A percentile compares a stretch with the other conserved stretches of the same genome.
phyloP scores from a whole-genome alignment of 1,140 invertebrate genomes.

The Melanaphis sacchari region DNA sequence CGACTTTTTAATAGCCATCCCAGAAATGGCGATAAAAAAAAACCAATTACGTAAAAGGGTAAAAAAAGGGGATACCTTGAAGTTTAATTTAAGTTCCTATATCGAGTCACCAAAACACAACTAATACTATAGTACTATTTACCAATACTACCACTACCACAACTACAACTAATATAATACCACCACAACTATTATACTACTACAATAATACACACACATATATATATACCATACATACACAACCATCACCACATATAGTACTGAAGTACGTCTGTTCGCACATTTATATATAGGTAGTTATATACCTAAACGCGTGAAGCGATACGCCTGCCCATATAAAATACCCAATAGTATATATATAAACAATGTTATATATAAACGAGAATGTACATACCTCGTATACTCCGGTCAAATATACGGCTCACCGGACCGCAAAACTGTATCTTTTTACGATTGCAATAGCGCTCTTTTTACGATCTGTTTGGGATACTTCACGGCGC shows the following conservation, averaged over 20 bases:
- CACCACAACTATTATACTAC: background rate
- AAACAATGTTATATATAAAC: background rate
- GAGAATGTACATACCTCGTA: background rate
- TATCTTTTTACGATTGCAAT: slow-evolving; percentile 44
- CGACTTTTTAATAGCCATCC: background rate
- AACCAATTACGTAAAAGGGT: slow-evolving; percentile 42
- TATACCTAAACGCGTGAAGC: background rate
- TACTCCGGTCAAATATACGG: background rate
- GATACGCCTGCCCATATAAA: background rate
- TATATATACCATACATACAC: background rate
- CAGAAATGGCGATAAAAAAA: slow-evolving; percentile 30
- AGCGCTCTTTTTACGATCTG: slow-evolving; percentile 33
- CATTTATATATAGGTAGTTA: background rate
- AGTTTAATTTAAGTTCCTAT: slow-evolving; percentile 1
- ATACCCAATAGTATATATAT: background rate
- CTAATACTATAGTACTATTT: background rate
- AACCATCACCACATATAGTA: background rate
- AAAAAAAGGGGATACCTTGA: background rate
- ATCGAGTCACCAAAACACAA: background rate
- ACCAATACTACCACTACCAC: background rate
- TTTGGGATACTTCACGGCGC: slow-evolving; percentile 32
- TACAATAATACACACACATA: background rate
- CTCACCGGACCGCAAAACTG: slow-evolving; percentile 18
- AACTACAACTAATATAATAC: background rate
- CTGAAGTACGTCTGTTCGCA: background rate